Evolutionary conservation across 1,140 invertebrate species (phyloP).

Genomic region (Mya arenaria): DNA sequence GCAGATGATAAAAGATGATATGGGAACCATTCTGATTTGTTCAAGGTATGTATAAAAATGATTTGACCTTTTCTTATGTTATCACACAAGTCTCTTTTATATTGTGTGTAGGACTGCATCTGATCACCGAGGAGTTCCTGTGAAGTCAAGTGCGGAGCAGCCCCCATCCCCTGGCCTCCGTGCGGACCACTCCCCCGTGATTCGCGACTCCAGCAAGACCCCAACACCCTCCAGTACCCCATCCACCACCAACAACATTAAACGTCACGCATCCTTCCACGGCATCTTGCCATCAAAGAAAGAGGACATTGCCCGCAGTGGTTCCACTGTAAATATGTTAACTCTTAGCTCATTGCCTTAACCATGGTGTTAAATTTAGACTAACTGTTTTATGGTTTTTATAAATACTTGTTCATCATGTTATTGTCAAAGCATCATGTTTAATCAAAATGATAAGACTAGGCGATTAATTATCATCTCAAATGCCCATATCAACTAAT

Average conservation of each 20-base stretch:
- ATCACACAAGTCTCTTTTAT: too few species aligned
- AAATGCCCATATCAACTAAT: too few species aligned
- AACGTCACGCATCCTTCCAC: conserved; percentile 70
- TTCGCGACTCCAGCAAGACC: conserved; percentile 61
- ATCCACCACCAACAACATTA: conserved; percentile 57
- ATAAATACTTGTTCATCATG: too few species aligned
- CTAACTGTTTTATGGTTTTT: too few species aligned
- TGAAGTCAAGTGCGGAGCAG: conserved; percentile 29
- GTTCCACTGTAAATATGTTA: conserved; percentile 41
- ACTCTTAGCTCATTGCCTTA: too few species aligned
- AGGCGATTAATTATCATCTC: too few species aligned
- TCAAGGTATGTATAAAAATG: background rate
- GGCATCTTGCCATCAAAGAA: conserved; percentile 71
- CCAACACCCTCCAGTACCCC: conserved; percentile 11
- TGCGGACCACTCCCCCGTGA: conserved; percentile 65
- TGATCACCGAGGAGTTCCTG: conserved; percentile 55
- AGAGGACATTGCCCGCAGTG: conserved; percentile 52
- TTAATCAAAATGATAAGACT: too few species aligned
- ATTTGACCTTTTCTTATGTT: background rate
- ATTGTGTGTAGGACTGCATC: conserved; percentile 51
- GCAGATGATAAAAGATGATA: too few species aligned
- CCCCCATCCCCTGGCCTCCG: conserved; percentile 19
- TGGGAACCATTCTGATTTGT: too few species aligned
- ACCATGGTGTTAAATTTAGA: too few species aligned
- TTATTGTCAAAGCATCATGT: too few species aligned